Base-by-base conservation (phyloP, 2,113 vertebrate species). In the Oreotrochilus melanogaster region DNA sequence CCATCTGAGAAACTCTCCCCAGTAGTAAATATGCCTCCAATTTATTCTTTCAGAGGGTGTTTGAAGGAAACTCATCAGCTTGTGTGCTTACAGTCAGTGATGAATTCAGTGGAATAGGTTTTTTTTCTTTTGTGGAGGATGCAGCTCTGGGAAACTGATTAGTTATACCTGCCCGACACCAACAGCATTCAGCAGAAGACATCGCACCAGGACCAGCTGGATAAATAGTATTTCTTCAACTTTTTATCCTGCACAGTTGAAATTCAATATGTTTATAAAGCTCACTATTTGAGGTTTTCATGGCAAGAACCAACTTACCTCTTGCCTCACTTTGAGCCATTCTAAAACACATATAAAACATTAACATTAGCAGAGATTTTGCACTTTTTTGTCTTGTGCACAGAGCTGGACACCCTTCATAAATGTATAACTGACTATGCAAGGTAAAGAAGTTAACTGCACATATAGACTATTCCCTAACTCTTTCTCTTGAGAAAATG, bases 401-500 rank as follows among this genome's bases (percentile, higher is more conserved):
- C 39, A 72, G 62, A 76, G 11, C 15, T 45, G 17, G 28, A 35
- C 48, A 86, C 5, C 22, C 0, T 81, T 81, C 64, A 27, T 35
- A 16, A 71, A 80, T 18, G 23, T n/a, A 33, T 66, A 86, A 83
- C 73, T 18, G 6, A 51, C 33, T 42, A 47, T 50, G 27, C 7
- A 86, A 31, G 31, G 18, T 25, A 57, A 1, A 78, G 51, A 91
- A 78, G 16, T 4, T 73, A 69, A 56, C 18, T 92, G 11, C 6
- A 28, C 72, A 3, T 35, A 18, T 10, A 80, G 47, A 57, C 51
- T 93, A 51, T 80, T 96, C 85, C 72, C 17, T 87, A 78, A 24
- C 7, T 67, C 4, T 72, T 88, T 80, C 78, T 91, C 78, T 72
- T 74, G 42, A 60, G 60, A 91, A 96, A 94, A 78, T 67, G 66